Conservation (phyloP, 2,888 invertebrate species). For the Dryococelus australis region DNA sequence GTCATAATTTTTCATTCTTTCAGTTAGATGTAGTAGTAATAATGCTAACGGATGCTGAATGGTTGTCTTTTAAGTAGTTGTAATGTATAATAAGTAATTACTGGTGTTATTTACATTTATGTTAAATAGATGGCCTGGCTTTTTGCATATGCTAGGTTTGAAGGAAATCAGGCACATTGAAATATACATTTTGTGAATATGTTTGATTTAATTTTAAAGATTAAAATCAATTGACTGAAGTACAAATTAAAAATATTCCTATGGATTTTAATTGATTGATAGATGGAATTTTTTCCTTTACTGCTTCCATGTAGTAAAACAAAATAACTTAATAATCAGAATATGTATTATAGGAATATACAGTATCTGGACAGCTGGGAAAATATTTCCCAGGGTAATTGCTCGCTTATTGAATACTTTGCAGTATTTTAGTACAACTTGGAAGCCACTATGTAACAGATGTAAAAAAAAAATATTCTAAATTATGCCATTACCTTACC, state of each 20-base stretch:
- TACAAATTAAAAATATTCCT: background rate
- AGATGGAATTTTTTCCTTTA: background rate
- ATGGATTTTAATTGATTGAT: background rate
- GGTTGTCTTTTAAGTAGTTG: slow-evolving; percentile 4
- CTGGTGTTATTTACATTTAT: background rate
- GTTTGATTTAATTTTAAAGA: background rate
- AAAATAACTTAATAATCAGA: background rate
- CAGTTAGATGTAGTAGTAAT: background rate
- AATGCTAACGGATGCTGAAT: background rate
- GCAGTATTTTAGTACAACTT: background rate
- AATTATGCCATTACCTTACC: background rate
- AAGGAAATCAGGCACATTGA: background rate
- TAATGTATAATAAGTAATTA: background rate
- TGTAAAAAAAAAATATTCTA: background rate
- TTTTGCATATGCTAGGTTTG: background rate
- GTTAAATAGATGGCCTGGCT: background rate
- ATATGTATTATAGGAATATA: background rate
- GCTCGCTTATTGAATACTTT: too few species aligned
- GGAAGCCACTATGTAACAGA: background rate
- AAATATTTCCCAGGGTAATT: too few species aligned
- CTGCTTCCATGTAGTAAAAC: background rate
- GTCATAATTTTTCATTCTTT: background rate
- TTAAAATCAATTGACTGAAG: background rate
- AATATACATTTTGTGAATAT: too few species aligned
- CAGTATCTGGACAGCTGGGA: too few species aligned